Evolutionary conservation across 1,140 invertebrate species (phyloP).

Genomic region (Pseudomyrmex gracilis): DNA sequence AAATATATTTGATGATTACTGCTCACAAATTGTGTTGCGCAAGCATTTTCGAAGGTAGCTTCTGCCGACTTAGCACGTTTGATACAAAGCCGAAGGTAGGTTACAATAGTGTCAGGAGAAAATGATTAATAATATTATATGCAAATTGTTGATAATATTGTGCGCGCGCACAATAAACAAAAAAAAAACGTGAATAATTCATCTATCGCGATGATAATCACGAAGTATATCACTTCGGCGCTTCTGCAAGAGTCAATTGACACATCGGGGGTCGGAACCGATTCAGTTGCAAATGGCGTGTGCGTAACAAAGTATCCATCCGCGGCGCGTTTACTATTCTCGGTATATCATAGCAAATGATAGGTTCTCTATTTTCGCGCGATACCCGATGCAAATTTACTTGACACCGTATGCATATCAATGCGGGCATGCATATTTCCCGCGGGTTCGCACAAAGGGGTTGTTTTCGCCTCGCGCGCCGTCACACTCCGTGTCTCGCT

Average conservation of each 20-base stretch:
- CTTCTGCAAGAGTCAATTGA: slow-evolving; percentile 27
- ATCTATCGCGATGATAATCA: not conserved
- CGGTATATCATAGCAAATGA: slow-evolving; percentile 62
- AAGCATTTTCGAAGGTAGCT: no score
- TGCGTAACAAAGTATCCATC: slow-evolving; percentile 54
- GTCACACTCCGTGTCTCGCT: no score
- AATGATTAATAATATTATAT: not conserved
- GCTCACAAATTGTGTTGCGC: no score
- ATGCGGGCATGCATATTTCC: slow-evolving; percentile 64
- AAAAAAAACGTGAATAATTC: not conserved
- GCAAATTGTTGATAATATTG: not conserved
- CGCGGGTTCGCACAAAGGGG: slow-evolving; percentile 48
- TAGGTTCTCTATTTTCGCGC: slow-evolving; percentile 60
- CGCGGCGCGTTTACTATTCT: slow-evolving; percentile 59
- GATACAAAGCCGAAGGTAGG: no score
- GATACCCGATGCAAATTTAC: slow-evolving; percentile 70
- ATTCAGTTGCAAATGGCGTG: slow-evolving; percentile 54
- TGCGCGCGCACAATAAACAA: not conserved
- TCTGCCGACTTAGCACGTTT: no score
- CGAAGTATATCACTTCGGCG: slow-evolving; percentile 10
- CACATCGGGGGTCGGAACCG: slow-evolving; percentile 7
- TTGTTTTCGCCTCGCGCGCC: slow-evolving; percentile 39
- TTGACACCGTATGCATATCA: slow-evolving; percentile 64
- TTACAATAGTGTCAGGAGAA: no score
- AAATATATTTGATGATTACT: no score